Evolutionary conservation across 2,888 invertebrate genomes (phyloP), one percentile per base, ranked within the genome.

Genomic region (Panzeria rudis): DNA sequence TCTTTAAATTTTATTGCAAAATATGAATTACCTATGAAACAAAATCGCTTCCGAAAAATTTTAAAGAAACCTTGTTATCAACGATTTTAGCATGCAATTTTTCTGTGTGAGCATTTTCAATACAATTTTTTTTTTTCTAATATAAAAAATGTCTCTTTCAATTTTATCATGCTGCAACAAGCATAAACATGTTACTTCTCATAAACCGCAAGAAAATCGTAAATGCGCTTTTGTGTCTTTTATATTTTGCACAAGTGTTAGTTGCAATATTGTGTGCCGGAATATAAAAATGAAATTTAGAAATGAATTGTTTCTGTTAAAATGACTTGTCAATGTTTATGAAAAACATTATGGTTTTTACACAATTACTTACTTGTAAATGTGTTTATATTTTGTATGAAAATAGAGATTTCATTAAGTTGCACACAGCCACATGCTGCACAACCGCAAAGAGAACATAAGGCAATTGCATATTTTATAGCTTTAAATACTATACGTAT

Each of bases 391-490:
- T 20, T n/a, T 35, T 13, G 13, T 11, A 47, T 44, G 20, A 8
- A 44, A 32, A 44, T 59, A 38, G 6, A 11, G 7, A 17, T 25
- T 59, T 61, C 6, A 69, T 77, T 47, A 25, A 25, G 44, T 68
- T 68, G 32, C 62, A 44, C 35, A 23, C 47, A 29, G 5, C 38
- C 71, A 77, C 56, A 76, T 56, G 54, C 44, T 54, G 71, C 56
- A 71, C 7, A 56, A 82, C 72, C 79, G 44, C 75, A 72, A 79
- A 78, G 66, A 69, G 73, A 78, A 79, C 83, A 83, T 54, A 44
- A 69, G 59, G 72, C 66, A 78, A 29, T 77, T 56, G 66, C 59
- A 47, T 72, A 59, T 44, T 83, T 78, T 83, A 72, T 83, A 72
- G 76, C 66, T 71, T 83, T 54, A 44, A 69, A 78, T 78, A 72